Evolutionary conservation across 2,797 vertebrate species (phyloP).

Genomic region (Gephyroberyx darwinii): DNA sequence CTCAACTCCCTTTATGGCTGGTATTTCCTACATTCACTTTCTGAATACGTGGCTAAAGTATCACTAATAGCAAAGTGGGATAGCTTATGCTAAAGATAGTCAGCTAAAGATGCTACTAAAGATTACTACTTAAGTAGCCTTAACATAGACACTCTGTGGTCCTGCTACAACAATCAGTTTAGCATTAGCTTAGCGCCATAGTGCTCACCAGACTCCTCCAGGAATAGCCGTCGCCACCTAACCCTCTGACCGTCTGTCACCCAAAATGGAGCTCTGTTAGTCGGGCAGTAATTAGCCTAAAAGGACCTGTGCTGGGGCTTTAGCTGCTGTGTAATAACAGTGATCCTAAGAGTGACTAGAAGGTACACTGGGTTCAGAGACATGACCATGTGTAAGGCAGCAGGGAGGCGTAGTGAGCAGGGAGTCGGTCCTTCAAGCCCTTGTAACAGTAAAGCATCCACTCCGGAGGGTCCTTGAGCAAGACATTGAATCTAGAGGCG

Average conservation of each 20-base stretch:
- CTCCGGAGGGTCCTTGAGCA: neutral
- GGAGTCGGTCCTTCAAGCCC: neutral
- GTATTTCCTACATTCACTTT: neutral
- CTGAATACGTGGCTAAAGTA: neutral
- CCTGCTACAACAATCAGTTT: conserved; percentile 26
- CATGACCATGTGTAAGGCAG: conserved; percentile 5
- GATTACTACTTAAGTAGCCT: conserved; percentile 19
- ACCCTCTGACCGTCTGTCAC: conserved; percentile 8
- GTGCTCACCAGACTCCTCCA: conserved; percentile 28
- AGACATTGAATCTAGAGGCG: too few species aligned
- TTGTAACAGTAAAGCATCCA: neutral
- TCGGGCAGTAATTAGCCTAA: conserved; percentile 31
- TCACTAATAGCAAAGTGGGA: neutral
- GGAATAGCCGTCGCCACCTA: conserved; percentile 39
- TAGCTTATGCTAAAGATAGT: conserved; percentile 22
- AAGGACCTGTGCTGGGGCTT: conserved; percentile 28
- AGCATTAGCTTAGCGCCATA: conserved; percentile 32
- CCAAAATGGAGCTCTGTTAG: neutral
- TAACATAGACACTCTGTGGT: neutral
- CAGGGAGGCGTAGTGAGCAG: neutral
- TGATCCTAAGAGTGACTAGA: conserved; percentile 15
- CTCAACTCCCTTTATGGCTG: neutral
- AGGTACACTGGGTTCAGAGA: conserved; percentile 49
- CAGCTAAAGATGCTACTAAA: conserved; percentile 15
- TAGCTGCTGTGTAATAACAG: conserved; percentile 33